Evolutionary conservation across 2,797 vertebrate genomes (phyloP).

Genomic region (Hyperoplus immaculatus): DNA sequence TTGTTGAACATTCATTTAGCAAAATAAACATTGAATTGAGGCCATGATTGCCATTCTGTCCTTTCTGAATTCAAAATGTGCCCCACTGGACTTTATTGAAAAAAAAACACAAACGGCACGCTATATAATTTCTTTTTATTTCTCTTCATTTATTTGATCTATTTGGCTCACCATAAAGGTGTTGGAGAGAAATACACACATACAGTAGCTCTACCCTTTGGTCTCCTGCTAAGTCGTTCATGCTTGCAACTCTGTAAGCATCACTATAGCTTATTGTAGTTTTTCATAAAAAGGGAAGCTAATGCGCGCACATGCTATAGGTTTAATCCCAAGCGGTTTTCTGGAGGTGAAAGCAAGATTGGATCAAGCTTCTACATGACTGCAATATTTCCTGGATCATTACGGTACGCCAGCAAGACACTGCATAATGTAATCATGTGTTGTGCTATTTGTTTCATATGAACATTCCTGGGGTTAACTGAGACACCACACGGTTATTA

Average conservation of each 20-base stretch:
- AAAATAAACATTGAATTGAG: background rate
- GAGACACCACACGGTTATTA: slow-evolving; percentile 75
- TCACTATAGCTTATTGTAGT: slow-evolving; percentile 16
- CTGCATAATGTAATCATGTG: slow-evolving; percentile 57
- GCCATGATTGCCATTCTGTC: background rate
- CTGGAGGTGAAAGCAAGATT: slow-evolving; percentile 54
- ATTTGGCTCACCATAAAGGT: background rate
- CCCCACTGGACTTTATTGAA: background rate
- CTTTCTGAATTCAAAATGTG: background rate
- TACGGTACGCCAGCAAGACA: slow-evolving; percentile 32
- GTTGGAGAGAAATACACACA: background rate
- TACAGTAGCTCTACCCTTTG: background rate
- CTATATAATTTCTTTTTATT: background rate
- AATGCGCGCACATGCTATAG: slow-evolving; percentile 26
- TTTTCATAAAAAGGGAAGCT: slow-evolving; percentile 11
- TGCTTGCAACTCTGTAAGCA: background rate
- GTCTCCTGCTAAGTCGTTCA: background rate
- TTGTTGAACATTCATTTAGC: background rate
- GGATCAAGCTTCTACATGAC: slow-evolving; percentile 56
- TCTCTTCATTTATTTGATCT: background rate
- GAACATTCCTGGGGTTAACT: slow-evolving; percentile 77
- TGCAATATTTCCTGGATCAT: slow-evolving; percentile 64
- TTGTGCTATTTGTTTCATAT: slow-evolving; percentile 77
- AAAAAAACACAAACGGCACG: background rate
- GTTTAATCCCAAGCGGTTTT: slow-evolving; percentile 17